Evolutionary conservation across 2,888 invertebrate genomes (phyloP).

Genomic region (Drosophila incognita): DNA sequence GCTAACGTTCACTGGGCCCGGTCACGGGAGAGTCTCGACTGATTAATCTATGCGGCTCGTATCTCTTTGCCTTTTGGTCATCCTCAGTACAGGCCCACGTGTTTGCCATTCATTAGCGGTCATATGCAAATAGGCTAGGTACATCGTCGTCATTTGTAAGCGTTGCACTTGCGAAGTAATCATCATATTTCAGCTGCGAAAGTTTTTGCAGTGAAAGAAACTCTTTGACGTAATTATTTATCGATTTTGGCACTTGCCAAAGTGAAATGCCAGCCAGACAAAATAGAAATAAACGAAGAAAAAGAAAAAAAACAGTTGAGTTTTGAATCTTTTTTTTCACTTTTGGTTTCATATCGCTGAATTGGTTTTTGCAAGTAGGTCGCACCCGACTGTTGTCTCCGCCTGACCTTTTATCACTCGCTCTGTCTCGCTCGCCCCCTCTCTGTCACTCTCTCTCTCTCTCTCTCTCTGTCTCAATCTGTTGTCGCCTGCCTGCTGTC

Average conservation of each 20-base stretch:
- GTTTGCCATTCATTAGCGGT: constrained; percentile 63
- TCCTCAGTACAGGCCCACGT: constrained; percentile 43
- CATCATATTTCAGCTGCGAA: constrained; percentile 67
- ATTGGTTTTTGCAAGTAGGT: constrained; percentile 53
- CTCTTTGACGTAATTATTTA: constrained; percentile 46
- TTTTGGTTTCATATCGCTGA: constrained; percentile 24
- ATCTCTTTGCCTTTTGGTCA: constrained; percentile 23
- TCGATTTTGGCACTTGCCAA: constrained; percentile 46
- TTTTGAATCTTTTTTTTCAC: constrained; percentile 9
- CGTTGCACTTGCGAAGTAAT: constrained; percentile 65
- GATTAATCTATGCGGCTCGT: constrained; percentile 16
- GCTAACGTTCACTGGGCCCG: constrained; percentile 44
- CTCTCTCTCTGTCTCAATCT: background rate
- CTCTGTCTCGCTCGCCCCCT: background rate
- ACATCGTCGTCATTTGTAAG: constrained; percentile 57
- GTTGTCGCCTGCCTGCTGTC: constrained; percentile 2
- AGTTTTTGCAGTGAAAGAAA: constrained; percentile 58
- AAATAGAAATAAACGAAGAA: constrained; percentile 7
- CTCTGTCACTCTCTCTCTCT: background rate
- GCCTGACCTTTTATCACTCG: constrained; percentile 49
- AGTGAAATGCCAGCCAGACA: constrained; percentile 66
- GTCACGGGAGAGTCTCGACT: constrained; percentile 6
- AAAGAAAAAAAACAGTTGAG: constrained; percentile 18
- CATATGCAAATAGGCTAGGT: constrained; percentile 63
- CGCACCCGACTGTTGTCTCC: constrained; percentile 54